These are phyloP conservation scores for Chelonus insularis DNA, from an alignment of 1,140 invertebrate genomes.

Conservation along the genomic window DNA sequence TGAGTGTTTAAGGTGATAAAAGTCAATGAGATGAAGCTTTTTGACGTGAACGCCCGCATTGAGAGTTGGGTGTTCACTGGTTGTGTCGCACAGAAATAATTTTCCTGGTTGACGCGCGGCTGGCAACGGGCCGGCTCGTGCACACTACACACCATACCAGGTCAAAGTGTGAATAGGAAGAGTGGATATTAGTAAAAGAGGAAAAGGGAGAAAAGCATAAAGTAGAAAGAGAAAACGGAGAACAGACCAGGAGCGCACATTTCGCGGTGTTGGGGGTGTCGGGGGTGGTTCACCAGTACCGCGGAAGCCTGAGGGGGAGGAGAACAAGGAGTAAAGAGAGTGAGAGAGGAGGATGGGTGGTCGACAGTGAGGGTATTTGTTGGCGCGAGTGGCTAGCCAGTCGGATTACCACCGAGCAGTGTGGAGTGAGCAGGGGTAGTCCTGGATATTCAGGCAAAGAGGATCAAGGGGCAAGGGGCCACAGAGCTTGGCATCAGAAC, in stretches of 20 bases:
- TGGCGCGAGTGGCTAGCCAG: slow-evolving; percentile 60
- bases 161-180: background rate
- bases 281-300: slow-evolving; percentile 57
- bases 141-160: background rate
- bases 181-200: slow-evolving; percentile 7
- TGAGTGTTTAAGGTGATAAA: background rate
- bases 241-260: slow-evolving; percentile 37
- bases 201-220: background rate
- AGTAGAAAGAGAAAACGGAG: slow-evolving; percentile 12
- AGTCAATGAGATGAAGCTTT: background rate
- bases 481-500: background rate
- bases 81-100: background rate
- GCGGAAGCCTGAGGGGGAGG: slow-evolving; percentile 29
- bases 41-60: background rate
- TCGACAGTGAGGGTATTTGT: slow-evolving; percentile 58
- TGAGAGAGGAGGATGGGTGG: slow-evolving; percentile 37
- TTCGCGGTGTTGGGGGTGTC: slow-evolving; percentile 57
- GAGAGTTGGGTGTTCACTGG: background rate
- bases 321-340: slow-evolving; percentile 5
- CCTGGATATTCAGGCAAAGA: slow-evolving; percentile 7
- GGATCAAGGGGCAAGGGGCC: background rate
- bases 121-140: background rate
- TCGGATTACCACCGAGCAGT: slow-evolving; percentile 56
- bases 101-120: background rate
- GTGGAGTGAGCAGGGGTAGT: slow-evolving; percentile 28